phyloP scores from a whole-genome alignment of 2,113 vertebrate genomes.

The Sminthopsis crassicaudata region DNA sequence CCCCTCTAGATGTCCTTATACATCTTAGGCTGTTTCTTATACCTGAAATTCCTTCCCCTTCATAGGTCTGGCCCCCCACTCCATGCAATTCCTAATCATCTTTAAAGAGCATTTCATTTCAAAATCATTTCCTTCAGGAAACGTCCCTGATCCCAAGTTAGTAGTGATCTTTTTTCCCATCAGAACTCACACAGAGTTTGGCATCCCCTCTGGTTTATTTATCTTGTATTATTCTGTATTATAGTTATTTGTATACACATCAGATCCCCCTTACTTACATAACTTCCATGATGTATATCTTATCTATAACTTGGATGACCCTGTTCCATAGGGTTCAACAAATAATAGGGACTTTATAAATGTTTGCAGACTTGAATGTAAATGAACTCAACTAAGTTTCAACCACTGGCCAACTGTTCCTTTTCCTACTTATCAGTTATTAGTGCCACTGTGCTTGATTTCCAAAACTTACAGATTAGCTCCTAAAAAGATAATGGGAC shows the following conservation, averaged over 20 bases:
- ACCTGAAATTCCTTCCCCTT: background rate
- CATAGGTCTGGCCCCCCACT: background rate
- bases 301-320: no score
- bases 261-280: no score
- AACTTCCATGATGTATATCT: no score
- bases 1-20: background rate
- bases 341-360: no score
- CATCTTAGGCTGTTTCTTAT: background rate
- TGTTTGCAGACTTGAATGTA: no score
- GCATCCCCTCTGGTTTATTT: no score
- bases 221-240: no score
- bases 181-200: background rate
- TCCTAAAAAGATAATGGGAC: background rate
- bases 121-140: background rate
- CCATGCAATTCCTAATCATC: background rate
- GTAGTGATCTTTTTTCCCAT: background rate
- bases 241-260: no score
- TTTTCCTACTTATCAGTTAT: background rate
- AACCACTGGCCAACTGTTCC: no score
- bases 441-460: background rate
- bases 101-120: background rate
- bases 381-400: no score
- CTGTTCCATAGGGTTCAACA: no score
- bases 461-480: background rate
- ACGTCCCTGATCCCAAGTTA: background rate